Percentiles rank a stretch among this genome's conserved stretches.
Conservation (phyloP, 2,797 vertebrate genomes). For the Okamejei kenojei region DNA sequence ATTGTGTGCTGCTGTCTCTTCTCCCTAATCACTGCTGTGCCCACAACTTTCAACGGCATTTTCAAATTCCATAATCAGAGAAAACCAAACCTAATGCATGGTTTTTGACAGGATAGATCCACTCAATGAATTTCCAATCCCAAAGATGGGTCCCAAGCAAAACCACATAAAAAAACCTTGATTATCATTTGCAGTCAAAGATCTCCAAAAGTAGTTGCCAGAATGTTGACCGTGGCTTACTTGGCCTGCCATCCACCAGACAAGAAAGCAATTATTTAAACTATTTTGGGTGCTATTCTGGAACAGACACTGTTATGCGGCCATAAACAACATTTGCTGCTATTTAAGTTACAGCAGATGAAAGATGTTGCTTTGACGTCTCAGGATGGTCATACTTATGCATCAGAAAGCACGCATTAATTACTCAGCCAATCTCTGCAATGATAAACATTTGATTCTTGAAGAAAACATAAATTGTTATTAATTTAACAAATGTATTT, state of each 20-base stretch:
- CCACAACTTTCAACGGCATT: neutral
- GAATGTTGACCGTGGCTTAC: neutral
- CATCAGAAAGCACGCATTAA: neutral
- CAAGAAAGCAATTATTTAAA: neutral
- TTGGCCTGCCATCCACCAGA: neutral
- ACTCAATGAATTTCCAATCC: neutral
- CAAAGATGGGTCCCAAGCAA: neutral
- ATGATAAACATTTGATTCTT: neutral
- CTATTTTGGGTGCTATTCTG: neutral
- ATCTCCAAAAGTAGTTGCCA: neutral
- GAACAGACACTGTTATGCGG: neutral
- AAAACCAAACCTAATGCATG: neutral
- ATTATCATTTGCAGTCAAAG: neutral
- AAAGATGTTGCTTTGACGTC: neutral
- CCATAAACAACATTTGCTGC: neutral
- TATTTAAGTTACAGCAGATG: neutral
- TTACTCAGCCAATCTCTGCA: neutral
- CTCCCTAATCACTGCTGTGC: neutral
- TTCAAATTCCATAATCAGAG: neutral
- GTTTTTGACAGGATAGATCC: no score
- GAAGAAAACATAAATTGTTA: neutral
- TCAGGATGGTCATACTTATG: neutral
- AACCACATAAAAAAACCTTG: neutral
- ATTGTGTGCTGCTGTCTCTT: neutral
- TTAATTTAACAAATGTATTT: neutral